Conservation (phyloP, 2,888 invertebrate genomes). For the Polymixis lichenea region DNA sequence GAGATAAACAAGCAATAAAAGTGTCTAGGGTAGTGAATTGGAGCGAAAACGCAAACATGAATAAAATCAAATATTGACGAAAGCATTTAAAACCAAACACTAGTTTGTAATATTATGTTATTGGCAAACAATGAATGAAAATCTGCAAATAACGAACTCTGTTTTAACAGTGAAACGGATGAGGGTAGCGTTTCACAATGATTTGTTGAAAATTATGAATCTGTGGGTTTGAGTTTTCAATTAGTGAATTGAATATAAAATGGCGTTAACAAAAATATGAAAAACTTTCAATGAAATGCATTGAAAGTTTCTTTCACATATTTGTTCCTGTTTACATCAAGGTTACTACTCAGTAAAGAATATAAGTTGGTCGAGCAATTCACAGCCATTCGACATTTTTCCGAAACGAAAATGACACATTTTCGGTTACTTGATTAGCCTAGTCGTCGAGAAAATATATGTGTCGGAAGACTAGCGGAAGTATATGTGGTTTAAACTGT, state of each 20-base stretch:
- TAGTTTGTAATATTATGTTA: background rate
- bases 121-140: background rate
- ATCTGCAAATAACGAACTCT: constrained; percentile 14
- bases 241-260: constrained; percentile 2
- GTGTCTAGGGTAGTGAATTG: background rate
- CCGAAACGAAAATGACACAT: background rate
- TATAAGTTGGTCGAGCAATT: background rate
- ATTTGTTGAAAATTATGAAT: constrained; percentile 19
- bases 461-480: no score
- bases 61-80: constrained; percentile 33
- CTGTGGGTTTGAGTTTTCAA: constrained; percentile 4
- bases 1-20: background rate
- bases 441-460: no score
- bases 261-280: no score
- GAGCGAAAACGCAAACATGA: constrained; percentile 5
- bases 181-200: background rate
- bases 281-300: no score
- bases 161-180: constrained; percentile 18
- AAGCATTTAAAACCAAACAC: constrained; percentile 20
- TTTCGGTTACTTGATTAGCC: background rate
- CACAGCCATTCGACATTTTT: background rate
- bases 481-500: background rate
- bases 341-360: background rate
- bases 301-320: background rate
- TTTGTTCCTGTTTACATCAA: background rate